These are phyloP conservation scores for Parnassius mnemosyne DNA, from an alignment of 2,888 invertebrate genomes.

Conservation along the genomic window DNA sequence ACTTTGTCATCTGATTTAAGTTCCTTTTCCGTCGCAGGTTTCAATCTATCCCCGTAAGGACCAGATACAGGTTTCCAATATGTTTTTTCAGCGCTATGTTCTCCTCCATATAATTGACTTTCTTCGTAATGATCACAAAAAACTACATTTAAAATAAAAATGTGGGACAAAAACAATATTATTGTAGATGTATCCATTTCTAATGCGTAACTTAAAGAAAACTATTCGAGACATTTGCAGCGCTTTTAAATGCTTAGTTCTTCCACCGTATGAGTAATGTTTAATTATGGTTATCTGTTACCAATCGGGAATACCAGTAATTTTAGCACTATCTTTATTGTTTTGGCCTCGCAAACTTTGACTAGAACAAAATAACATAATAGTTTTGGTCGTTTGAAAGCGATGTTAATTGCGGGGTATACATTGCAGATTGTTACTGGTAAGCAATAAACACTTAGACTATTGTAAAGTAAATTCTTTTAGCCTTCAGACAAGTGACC, in stretches of 20 bases:
- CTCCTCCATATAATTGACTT: constrained; percentile 6
- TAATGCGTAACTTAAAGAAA: not conserved
- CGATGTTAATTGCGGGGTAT: not conserved
- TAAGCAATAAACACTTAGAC: too few species aligned
- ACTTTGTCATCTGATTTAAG: constrained; percentile 48
- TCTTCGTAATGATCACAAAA: constrained; percentile 1
- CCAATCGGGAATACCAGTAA: constrained; percentile 12
- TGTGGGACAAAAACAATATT: not conserved
- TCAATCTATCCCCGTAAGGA: constrained; percentile 4
- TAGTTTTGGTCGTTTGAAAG: constrained; percentile 1
- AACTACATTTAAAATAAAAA: not conserved
- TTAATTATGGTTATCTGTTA: constrained; percentile 18
- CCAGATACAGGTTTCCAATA: constrained; percentile 6
- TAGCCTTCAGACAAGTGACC: too few species aligned
- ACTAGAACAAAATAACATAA: not conserved
- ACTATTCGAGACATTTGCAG: not conserved
- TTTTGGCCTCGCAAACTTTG: constrained; percentile 5
- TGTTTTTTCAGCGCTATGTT: constrained; percentile 1
- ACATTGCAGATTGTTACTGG: not conserved
- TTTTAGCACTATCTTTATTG: constrained; percentile 17
- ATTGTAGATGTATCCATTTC: not conserved
- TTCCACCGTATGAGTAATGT: not conserved
- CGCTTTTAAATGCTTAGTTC: constrained; percentile 10
- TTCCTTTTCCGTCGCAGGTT: constrained; percentile 33
- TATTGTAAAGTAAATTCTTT: too few species aligned